Evolutionary conservation across 2,113 vertebrate species (phyloP).

Genomic region (Chelonoidis abingdonii): DNA sequence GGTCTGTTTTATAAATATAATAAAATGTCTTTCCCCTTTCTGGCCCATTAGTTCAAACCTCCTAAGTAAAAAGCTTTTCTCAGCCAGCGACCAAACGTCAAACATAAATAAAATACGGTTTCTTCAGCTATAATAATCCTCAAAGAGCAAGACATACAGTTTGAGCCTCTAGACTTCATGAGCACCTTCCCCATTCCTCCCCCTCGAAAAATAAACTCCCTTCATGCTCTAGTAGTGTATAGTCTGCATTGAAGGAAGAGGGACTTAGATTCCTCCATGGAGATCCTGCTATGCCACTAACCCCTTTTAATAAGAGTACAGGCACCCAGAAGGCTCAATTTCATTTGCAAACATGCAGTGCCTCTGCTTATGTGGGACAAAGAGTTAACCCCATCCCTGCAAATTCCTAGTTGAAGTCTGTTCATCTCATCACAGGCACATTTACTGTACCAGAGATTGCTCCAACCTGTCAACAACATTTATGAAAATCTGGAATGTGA

Average conservation of each 20-base stretch:
- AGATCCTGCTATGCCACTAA: background rate
- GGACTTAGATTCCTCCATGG: rapidly evolving
- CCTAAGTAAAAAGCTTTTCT: background rate
- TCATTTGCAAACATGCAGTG: background rate
- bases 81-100: background rate
- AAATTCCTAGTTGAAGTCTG: background rate
- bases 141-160: background rate
- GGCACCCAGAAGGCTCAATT: background rate
- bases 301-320: conserved; percentile 1
- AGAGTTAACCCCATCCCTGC: background rate
- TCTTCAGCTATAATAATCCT: background rate
- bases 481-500: background rate
- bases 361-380: background rate
- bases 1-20: background rate
- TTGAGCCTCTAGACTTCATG: background rate
- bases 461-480: background rate
- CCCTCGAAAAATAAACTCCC: background rate
- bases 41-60: background rate
- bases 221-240: background rate
- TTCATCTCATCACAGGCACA: background rate
- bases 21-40: background rate
- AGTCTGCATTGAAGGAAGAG: background rate
- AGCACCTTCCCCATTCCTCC: background rate
- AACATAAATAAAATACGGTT: background rate
- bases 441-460: background rate